Base-by-base conservation (phyloP, 1,140 invertebrate genomes). In the Drosophila lowei region DNA sequence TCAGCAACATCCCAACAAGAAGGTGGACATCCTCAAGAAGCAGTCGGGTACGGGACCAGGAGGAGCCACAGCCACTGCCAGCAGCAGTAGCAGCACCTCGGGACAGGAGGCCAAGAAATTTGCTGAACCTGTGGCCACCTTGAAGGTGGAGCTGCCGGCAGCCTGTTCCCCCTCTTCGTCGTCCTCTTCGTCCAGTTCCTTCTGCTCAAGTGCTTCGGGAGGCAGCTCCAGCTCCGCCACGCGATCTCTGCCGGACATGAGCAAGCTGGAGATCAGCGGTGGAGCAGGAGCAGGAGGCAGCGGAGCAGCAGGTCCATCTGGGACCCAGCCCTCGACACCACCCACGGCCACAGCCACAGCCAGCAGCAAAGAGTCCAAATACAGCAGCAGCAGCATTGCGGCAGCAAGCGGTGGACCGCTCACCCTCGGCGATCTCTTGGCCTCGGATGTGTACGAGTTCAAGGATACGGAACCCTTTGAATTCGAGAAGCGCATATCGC, bases 381-480 rank as follows among this genome's bases (percentile, higher is more conserved):
- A 89, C 42, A 74, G 80, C 46, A 64, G 55, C 44, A 64, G 56
- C 42, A 41, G 50, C 9, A 23, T 38, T 13, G 18, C 21, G 93
- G 93, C 6, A 94, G 95, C 28, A 47, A 25, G 46, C 30, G 21
- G 72, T 38, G 73, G 42, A 4, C 15, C 59, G 1, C 44, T 30
- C 38, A 75, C 67, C 44, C 16, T 38, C 1, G 34, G 46, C 21
- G 89, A 90, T 49, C 42, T 79, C 6, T 68, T 76, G 2, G 84
- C 90, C 23, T 88, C 90, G 75, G 96, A 86, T 52, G 72, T 86
- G 13, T 97, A 97, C 77, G 96, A 97, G 90, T 97, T 97, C 79
- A 97, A 97, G 91, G 96, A 97, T 92, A 95, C 96, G 0, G 96
- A 97, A 91, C 95, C 96, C 0, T 97, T 97, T 80, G 95, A 97